Conservation (phyloP, 2,888 invertebrate genomes). For the Aphodius sticticus region DNA sequence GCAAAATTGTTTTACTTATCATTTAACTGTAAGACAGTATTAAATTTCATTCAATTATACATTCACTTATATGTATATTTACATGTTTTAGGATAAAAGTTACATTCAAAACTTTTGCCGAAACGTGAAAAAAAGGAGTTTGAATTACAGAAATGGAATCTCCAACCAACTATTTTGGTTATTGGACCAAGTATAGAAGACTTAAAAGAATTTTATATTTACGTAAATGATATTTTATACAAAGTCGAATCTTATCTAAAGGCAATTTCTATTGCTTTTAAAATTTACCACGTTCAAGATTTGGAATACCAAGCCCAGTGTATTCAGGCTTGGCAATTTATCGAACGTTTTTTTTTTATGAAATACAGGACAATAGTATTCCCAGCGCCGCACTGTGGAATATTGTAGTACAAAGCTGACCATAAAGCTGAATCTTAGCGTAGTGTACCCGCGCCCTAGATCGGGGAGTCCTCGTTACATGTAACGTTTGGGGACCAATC, state of each 20-base stretch:
- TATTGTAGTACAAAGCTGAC: too few species aligned
- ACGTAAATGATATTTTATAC: constrained; percentile 8
- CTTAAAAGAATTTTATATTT: constrained; percentile 11
- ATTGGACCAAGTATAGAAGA: constrained; percentile 12
- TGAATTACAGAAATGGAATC: background rate
- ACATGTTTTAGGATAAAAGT: constrained; percentile 20
- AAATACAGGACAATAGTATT: constrained; percentile 10
- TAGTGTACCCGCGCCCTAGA: too few species aligned
- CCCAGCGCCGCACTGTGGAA: background rate
- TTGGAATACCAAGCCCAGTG: constrained; percentile 17
- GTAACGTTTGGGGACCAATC: too few species aligned
- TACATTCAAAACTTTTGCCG: constrained; percentile 6
- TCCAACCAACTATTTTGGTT: constrained; percentile 15
- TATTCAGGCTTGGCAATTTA: constrained; percentile 18
- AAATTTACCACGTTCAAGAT: constrained; percentile 11
- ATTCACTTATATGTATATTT: background rate
- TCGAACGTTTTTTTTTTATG: constrained; percentile 8
- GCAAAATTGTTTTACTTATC: background rate
- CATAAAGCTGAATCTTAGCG: too few species aligned
- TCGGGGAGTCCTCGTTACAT: too few species aligned
- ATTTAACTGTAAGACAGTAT: background rate
- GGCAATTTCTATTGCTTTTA: background rate
- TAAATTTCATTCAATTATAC: background rate
- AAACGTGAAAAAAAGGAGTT: constrained; percentile 8
- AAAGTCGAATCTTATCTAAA: constrained; percentile 8